Percentiles rank a stretch among this genome's conserved stretches.
Conservation (phyloP, 2,113 vertebrate species). For the Poeciliopsis retropinna region DNA sequence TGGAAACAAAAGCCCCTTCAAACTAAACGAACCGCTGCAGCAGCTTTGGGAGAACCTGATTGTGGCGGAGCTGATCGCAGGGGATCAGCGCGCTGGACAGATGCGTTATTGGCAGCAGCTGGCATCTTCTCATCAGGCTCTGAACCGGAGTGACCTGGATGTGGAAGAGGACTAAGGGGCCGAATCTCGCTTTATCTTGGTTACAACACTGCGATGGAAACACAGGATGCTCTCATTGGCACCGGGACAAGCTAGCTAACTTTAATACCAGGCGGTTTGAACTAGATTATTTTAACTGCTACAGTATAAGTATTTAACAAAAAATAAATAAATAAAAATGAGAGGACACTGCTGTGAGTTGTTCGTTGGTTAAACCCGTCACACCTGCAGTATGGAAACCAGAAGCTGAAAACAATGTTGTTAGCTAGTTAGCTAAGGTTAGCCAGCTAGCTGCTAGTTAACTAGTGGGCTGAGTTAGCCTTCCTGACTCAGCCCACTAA, state of each 20-base stretch:
- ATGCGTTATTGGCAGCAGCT: constrained; percentile 18
- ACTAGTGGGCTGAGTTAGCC: constrained; percentile 73
- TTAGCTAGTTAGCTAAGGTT: constrained; percentile 67
- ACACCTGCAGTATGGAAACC: constrained; percentile 44
- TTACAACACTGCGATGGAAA: constrained; percentile 25
- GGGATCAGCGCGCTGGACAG: background rate
- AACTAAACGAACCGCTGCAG: constrained; percentile 41
- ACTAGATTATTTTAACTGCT: background rate
- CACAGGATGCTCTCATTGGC: constrained; percentile 31
- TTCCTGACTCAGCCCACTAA: constrained; percentile 68
- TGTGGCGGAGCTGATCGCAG: background rate
- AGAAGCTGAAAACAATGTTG: constrained; percentile 46
- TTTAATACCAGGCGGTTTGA: constrained; percentile 16
- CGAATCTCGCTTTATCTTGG: constrained; percentile 53
- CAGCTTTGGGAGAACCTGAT: background rate
- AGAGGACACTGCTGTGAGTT: background rate
- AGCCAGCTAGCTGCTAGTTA: constrained; percentile 61
- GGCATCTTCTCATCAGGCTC: constrained; percentile 14
- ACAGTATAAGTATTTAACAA: background rate
- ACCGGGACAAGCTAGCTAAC: constrained; percentile 37
- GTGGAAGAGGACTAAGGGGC: constrained; percentile 61
- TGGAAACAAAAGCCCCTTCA: constrained; percentile 62
- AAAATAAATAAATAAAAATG: constrained; percentile 9
- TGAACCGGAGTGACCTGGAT: constrained; percentile 68
- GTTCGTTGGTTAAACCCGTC: background rate